Evolutionary conservation across 2,888 invertebrate genomes (phyloP).

Genomic region (Elmis aenea): DNA sequence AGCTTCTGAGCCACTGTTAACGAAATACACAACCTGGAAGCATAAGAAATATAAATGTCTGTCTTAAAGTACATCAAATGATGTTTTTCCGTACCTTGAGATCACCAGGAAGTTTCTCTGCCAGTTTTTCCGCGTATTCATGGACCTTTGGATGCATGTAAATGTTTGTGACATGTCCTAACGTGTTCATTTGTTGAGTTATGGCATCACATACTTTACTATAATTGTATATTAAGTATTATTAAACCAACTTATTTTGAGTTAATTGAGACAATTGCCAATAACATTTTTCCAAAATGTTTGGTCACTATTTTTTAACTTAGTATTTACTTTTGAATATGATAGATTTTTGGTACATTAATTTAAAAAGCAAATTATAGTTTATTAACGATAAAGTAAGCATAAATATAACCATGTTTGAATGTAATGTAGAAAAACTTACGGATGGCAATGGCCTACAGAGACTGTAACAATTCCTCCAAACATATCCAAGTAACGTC

Average conservation of each 20-base stretch:
- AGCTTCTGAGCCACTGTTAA: slow-evolving; percentile 96
- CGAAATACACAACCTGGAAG: slow-evolving; percentile 80
- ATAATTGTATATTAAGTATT: too few relatives aligned
- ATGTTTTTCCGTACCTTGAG: slow-evolving; percentile 59
- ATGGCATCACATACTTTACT: slow-evolving; percentile 82
- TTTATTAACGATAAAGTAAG: too few relatives aligned
- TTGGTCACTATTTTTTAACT: too few relatives aligned
- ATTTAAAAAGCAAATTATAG: too few relatives aligned
- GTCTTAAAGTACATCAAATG: neutral
- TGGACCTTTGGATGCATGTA: slow-evolving; percentile 88
- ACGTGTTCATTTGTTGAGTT: slow-evolving; percentile 68
- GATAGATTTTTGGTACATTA: too few relatives aligned
- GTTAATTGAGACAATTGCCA: too few relatives aligned
- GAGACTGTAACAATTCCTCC: slow-evolving; percentile 97
- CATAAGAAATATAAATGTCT: too few relatives aligned
- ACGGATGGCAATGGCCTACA: slow-evolving; percentile 98
- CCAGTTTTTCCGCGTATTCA: slow-evolving; percentile 82
- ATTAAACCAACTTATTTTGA: too few relatives aligned
- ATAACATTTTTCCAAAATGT: too few relatives aligned
- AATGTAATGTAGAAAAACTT: too few relatives aligned
- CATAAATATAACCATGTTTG: too few relatives aligned
- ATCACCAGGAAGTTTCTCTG: slow-evolving; percentile 75
- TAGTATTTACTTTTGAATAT: too few relatives aligned
- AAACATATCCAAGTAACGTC: slow-evolving; percentile 89
- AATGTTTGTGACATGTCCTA: slow-evolving; percentile 92